Evolutionary conservation across 2,113 vertebrate species (phyloP), one percentile per base, ranked within the genome.

Genomic region (Silurus asotus): DNA sequence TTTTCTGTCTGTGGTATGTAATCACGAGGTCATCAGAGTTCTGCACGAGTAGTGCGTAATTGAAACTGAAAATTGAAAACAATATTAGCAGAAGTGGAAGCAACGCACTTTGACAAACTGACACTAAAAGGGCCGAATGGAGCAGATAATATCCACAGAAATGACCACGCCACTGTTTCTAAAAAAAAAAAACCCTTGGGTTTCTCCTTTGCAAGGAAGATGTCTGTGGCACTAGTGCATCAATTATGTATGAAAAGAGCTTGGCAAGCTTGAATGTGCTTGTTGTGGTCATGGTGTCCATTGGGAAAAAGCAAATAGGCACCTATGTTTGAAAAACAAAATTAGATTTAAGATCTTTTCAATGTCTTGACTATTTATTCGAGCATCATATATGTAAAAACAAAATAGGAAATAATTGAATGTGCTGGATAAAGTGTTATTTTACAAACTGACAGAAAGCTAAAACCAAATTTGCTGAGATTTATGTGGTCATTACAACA

Each of bases 41-140:
- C 58, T 62, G 58, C 58, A 23, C 77, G 8, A 6, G 25, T 19
- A 80, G 28, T 37, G 37, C 37, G 37, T 80, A 59, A 80, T 58
- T 59, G 48, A 61, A 80, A 80, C 19, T 37, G 79, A 64, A 81
- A 62, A 49, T 81, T 81, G 25, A 78, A 78, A 78, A 56, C 53
- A 78, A 19, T 58, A 1, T 55, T 19, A 55, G 75, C n/a, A 74
- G 49, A 76, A 76, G 23, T 53, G 49, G 5, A 6, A 53, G 7
- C 19, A 7, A 14, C 19, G 1, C 19, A 14, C 6, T 64, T 14
- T 81, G 79, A 81, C 79, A 81, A 81, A 64, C 79, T 17, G 59
- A n/a, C 59, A 23, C 37, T 49, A 49, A 80, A 48, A 64, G 59
- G 28, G 15, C 61, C 48, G 28, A 80, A 80, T 48, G 28, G 48